Evolutionary conservation across 2,888 invertebrate genomes (phyloP).

Genomic region (Nebria brevicollis): DNA sequence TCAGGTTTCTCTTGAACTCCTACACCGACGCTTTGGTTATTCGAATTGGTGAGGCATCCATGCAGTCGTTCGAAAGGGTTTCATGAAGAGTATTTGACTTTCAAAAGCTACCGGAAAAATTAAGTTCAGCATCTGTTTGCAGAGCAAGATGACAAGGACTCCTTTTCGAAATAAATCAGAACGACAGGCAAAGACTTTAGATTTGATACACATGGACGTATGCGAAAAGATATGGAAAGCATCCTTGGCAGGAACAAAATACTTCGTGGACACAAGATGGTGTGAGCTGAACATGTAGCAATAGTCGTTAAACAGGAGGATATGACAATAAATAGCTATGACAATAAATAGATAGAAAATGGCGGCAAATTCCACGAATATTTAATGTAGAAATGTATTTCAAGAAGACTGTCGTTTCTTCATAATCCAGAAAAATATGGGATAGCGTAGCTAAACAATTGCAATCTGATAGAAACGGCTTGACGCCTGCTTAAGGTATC

Average conservation of each 20-base stretch:
- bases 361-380: conserved; percentile 49
- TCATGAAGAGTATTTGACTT: conserved; percentile 10
- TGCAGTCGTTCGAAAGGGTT: conserved; percentile 1
- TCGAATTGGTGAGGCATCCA: conserved; percentile 15
- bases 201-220: not conserved
- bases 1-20: conserved; percentile 2
- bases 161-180: conserved; percentile 30
- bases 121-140: conserved; percentile 48
- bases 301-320: not conserved
- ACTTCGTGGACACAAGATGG: conserved; percentile 45
- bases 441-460: not conserved
- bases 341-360: conserved; percentile 49
- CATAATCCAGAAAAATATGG: not conserved
- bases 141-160: conserved; percentile 42
- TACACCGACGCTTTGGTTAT: conserved; percentile 20
- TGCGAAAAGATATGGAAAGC: not conserved
- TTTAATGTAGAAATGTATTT: conserved; percentile 48
- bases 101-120: conserved; percentile 15
- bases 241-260: conserved; percentile 45
- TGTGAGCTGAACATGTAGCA: conserved; percentile 25
- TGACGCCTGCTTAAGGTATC: not conserved
- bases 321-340: conserved; percentile 24
- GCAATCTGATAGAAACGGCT: not conserved
- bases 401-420: conserved; percentile 34
- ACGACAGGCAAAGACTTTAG: not conserved